Conservation (phyloP, 2,888 invertebrate species). For the Allolobophora icterica region DNA sequence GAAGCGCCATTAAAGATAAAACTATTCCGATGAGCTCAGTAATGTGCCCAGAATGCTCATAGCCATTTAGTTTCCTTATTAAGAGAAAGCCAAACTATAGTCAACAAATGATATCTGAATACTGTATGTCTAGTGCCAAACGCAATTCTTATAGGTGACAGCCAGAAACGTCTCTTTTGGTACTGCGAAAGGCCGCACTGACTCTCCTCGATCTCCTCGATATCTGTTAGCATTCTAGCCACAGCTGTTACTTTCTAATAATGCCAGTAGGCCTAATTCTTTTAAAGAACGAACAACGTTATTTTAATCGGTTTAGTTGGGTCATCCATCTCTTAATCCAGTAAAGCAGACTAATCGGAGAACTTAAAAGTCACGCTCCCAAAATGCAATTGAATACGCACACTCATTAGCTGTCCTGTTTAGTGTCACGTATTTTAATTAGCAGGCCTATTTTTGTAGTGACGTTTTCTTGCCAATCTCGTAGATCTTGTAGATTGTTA, state of each 20-base stretch:
- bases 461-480: background rate
- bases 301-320: too few relatives aligned
- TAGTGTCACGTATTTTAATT: too few relatives aligned
- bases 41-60: background rate
- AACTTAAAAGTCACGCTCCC: too few relatives aligned
- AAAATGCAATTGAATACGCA: too few relatives aligned
- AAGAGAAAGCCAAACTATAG: too few relatives aligned
- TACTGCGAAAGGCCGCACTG: background rate
- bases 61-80: background rate
- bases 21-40: background rate
- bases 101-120: background rate
- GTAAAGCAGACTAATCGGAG: too few relatives aligned
- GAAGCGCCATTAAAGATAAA: too few relatives aligned
- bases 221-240: background rate
- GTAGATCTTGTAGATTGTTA: background rate
- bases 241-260: background rate
- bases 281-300: too few relatives aligned
- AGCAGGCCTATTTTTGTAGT: too few relatives aligned
- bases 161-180: background rate
- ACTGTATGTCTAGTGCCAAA: background rate
- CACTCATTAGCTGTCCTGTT: too few relatives aligned
- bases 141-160: background rate
- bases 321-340: too few relatives aligned
- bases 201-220: too few relatives aligned
- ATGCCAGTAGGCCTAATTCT: background rate